Conservation (phyloP, 2,113 vertebrate species). For the Falcunculus frontatus region DNA sequence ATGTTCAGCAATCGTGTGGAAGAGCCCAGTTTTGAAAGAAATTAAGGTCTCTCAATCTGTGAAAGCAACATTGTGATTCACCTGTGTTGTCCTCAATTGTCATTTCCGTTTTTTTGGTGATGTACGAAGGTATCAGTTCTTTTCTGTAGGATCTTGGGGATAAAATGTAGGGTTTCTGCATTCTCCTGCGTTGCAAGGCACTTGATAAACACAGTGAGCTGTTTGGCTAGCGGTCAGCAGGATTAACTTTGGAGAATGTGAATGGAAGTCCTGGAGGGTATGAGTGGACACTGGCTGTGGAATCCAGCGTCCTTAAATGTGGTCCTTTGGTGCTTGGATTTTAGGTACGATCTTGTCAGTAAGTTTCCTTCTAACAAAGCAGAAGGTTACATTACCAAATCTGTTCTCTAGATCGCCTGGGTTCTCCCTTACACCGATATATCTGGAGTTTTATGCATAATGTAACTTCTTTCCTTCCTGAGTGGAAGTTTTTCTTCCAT, state of each 20-base stretch:
- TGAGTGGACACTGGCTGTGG: neutral
- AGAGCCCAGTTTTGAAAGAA: neutral
- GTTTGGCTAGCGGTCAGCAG: neutral
- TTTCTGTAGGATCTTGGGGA: neutral
- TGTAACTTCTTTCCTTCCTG: neutral
- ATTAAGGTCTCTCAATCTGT: neutral
- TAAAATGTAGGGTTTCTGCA: neutral
- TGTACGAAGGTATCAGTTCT: neutral
- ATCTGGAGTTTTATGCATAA: rapidly evolving
- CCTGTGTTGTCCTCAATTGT: neutral
- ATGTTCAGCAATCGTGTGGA: neutral
- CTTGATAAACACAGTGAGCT: neutral
- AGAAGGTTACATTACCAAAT: neutral
- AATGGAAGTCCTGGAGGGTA: neutral
- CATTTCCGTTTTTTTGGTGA: neutral
- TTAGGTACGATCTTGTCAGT: neutral
- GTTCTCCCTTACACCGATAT: neutral
- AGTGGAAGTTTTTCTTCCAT: neutral
- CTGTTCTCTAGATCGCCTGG: neutral
- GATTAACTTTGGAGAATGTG: neutral
- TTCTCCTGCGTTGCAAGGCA: neutral
- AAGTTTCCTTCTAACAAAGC: neutral
- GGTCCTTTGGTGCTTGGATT: neutral
- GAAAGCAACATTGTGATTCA: neutral
- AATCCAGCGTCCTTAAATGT: neutral